These are phyloP conservation scores for Bombus turneri DNA, from an alignment of 1,140 invertebrate genomes.

Conservation along the genomic window DNA sequence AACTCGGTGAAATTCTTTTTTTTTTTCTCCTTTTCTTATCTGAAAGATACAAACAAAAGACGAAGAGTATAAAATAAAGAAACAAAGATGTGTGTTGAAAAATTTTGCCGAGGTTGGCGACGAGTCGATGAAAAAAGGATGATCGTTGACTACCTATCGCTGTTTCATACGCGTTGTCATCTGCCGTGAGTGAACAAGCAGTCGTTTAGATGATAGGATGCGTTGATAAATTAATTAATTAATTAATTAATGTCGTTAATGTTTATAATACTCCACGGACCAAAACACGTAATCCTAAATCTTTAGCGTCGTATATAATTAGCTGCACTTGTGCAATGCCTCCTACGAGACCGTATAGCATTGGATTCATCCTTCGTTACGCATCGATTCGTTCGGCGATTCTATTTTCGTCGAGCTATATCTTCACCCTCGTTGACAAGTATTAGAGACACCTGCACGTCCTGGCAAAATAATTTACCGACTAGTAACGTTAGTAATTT, in stretches of 20 bases:
- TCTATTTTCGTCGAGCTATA: conserved; percentile 9
- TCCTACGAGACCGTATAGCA: neutral
- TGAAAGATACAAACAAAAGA: neutral
- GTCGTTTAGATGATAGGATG: conserved; percentile 61
- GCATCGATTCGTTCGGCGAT: conserved; percentile 37
- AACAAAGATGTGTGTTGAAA: neutral
- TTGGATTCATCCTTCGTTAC: conserved; percentile 34
- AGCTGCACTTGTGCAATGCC: conserved; percentile 66
- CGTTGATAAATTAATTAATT: conserved; percentile 61
- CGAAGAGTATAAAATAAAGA: too few relatives aligned
- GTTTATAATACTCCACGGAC: conserved; percentile 76
- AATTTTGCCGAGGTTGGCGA: neutral
- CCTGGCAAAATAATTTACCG: neutral
- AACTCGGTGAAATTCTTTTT: neutral
- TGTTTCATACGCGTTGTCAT: conserved; percentile 50
- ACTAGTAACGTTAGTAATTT: neutral
- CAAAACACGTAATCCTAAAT: conserved; percentile 73
- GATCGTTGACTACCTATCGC: conserved; percentile 32
- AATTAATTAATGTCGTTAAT: conserved; percentile 70
- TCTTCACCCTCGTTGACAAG: neutral
- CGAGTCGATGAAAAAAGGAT: conserved; percentile 24
- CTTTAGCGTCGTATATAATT: conserved; percentile 65
- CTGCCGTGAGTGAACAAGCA: conserved; percentile 33
- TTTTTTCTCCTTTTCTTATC: neutral
- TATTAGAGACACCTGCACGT: neutral